Conservation (phyloP, 2,888 invertebrate genomes). For the Dynastes hyllus region DNA sequence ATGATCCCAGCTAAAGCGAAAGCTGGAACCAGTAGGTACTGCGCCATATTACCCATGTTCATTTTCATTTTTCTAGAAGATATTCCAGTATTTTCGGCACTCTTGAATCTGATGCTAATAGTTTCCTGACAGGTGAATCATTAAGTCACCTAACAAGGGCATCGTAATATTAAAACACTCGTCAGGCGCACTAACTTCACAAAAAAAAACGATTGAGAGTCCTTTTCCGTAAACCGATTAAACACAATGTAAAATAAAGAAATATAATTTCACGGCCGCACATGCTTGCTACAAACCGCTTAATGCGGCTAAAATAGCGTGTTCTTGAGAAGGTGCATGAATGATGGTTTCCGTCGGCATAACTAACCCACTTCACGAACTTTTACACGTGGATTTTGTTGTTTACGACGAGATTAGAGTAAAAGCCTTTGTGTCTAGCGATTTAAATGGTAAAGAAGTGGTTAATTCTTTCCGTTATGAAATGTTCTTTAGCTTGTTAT, state of each 20-base stretch:
- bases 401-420: not conserved
- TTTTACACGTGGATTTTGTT: constrained; percentile 3
- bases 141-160: not conserved
- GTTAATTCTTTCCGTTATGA: too few relatives aligned
- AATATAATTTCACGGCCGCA: constrained; percentile 19
- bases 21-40: constrained; percentile 77
- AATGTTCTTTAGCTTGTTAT: too few relatives aligned
- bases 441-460: too few relatives aligned
- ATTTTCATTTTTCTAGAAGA: constrained; percentile 55
- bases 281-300: constrained; percentile 15
- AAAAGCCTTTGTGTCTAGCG: not conserved
- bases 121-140: not conserved
- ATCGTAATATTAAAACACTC: constrained; percentile 15
- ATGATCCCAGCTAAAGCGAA: constrained; percentile 79
- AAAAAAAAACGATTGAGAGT: not conserved
- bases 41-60: constrained; percentile 66
- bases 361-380: constrained; percentile 7
- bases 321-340: not conserved
- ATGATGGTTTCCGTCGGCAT: not conserved
- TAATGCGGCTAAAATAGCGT: constrained; percentile 14
- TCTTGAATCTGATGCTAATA: constrained; percentile 24
- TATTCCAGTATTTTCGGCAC: not conserved
- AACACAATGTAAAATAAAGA: not conserved
- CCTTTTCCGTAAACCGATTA: not conserved
- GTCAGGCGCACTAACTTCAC: not conserved